phyloP scores from a whole-genome alignment of 2,113 vertebrate genomes.

The Brachyistius frenatus region DNA sequence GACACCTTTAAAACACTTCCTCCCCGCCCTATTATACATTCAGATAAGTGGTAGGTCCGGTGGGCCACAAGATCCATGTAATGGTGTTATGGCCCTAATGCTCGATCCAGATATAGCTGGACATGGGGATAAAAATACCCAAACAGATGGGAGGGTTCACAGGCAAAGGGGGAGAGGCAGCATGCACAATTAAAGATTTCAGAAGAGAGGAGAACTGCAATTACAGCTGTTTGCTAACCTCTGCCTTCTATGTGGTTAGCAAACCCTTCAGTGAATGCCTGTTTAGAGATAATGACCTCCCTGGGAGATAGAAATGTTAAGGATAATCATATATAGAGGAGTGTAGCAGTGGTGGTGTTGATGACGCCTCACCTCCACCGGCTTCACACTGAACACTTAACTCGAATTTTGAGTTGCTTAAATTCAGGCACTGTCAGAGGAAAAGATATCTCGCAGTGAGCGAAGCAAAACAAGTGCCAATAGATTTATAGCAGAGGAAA shows the following conservation, averaged over 20 bases:
- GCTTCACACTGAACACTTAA: slow-evolving; percentile 28
- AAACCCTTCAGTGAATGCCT: slow-evolving; percentile 64
- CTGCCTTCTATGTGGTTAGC: slow-evolving; percentile 71
- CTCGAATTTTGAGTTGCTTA: slow-evolving; percentile 14
- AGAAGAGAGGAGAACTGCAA: slow-evolving; percentile 70
- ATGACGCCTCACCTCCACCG: slow-evolving; percentile 18
- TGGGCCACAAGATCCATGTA: slow-evolving; percentile 32
- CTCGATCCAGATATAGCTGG: slow-evolving; percentile 79
- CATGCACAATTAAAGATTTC: slow-evolving; percentile 70
- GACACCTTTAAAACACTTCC: slow-evolving; percentile 54
- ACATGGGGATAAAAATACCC: slow-evolving; percentile 81
- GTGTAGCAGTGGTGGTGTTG: slow-evolving; percentile 37
- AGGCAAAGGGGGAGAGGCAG: slow-evolving; percentile 58
- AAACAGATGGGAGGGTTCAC: slow-evolving; percentile 77
- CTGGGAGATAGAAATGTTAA: slow-evolving; percentile 65
- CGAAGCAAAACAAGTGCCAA: slow-evolving; percentile 8
- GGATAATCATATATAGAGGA: slow-evolving; percentile 63
- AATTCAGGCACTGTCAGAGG: slow-evolving; percentile 16
- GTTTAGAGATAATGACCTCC: slow-evolving; percentile 69
- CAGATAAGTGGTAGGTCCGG: slow-evolving; percentile 48
- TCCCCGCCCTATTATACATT: slow-evolving; percentile 33
- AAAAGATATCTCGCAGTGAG: not conserved
- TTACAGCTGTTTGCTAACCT: slow-evolving; percentile 76
- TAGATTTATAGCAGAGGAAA: slow-evolving; percentile 34
- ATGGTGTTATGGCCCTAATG: slow-evolving; percentile 60